A percentile compares a stretch with the other conserved stretches of the same genome.
phyloP scores from a whole-genome alignment of 2,797 vertebrate species.

The Sebastiscus albofasciatus region DNA sequence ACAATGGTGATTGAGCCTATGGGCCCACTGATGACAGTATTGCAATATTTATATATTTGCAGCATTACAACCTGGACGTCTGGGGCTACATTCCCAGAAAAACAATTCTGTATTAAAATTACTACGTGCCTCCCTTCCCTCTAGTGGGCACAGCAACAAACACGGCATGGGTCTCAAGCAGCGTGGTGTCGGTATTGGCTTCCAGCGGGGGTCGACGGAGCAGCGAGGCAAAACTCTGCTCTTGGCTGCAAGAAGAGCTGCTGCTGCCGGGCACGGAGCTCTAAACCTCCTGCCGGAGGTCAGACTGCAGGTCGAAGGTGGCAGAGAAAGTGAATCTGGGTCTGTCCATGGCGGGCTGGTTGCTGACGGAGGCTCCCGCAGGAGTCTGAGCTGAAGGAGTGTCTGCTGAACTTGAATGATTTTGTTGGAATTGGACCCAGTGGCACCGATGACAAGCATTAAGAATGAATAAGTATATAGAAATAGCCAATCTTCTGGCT shows the following conservation, averaged over 20 bases:
- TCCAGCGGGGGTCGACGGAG: too few species aligned
- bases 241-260: too few species aligned
- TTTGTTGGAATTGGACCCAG: not conserved
- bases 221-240: too few species aligned
- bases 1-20: not conserved
- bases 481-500: not conserved
- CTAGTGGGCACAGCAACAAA: accelerated
- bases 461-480: not conserved
- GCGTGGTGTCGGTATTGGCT: too few species aligned
- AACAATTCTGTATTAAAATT: not conserved
- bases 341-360: not conserved
- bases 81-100: not conserved
- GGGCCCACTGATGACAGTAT: not conserved
- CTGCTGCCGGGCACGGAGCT: too few species aligned
- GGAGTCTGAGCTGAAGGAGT: not conserved
- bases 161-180: too few species aligned
- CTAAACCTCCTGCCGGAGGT: too few species aligned
- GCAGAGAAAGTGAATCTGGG: not conserved
- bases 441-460: not conserved
- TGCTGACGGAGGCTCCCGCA: not conserved
- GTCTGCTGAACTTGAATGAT: not conserved
- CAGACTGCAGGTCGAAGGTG: not conserved
- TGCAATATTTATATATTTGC: not conserved
- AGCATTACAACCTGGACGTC: not conserved
- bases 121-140: too few species aligned